Percentiles rank a stretch among this genome's conserved stretches.
Conservation (phyloP, 2,797 vertebrate genomes). For the Rhinella marina region DNA sequence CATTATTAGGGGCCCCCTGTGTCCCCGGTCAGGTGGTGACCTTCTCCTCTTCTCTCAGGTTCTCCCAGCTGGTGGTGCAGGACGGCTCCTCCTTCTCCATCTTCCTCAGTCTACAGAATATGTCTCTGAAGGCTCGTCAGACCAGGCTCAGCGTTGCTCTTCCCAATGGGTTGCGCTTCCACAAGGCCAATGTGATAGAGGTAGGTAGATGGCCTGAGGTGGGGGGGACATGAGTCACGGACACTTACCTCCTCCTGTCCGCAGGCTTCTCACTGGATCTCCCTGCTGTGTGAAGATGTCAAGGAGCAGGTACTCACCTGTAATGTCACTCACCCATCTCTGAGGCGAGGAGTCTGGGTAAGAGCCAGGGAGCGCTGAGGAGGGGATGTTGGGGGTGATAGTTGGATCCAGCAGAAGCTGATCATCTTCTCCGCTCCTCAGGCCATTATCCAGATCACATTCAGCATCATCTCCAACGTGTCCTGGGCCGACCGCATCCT, state of each 20-base stretch:
- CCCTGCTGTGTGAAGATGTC: background rate
- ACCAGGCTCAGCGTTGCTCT: background rate
- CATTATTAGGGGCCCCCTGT: too few relatives aligned
- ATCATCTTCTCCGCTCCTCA: background rate
- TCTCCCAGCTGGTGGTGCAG: background rate
- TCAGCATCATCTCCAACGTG: background rate
- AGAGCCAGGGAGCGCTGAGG: background rate
- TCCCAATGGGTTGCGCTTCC: constrained; percentile 29
- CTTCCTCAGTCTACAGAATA: constrained; percentile 31
- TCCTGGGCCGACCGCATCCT: constrained; percentile 24
- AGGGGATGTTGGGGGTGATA: too few relatives aligned
- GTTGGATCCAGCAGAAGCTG: background rate
- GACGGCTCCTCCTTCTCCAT: background rate
- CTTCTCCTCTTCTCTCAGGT: background rate
- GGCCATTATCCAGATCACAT: constrained; percentile 36
- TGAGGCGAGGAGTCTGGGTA: constrained; percentile 18
- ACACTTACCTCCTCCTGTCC: background rate
- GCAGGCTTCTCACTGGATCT: constrained; percentile 10
- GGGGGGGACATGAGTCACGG: too few relatives aligned
- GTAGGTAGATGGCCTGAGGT: background rate
- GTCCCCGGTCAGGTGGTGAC: too few relatives aligned
- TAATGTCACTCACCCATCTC: constrained; percentile 28
- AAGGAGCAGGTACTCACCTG: constrained; percentile 1
- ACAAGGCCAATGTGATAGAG: constrained; percentile 36
- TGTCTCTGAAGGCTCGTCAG: background rate